phyloP scores from a whole-genome alignment of 2,797 vertebrate genomes.

The Myotis daubentonii region DNA sequence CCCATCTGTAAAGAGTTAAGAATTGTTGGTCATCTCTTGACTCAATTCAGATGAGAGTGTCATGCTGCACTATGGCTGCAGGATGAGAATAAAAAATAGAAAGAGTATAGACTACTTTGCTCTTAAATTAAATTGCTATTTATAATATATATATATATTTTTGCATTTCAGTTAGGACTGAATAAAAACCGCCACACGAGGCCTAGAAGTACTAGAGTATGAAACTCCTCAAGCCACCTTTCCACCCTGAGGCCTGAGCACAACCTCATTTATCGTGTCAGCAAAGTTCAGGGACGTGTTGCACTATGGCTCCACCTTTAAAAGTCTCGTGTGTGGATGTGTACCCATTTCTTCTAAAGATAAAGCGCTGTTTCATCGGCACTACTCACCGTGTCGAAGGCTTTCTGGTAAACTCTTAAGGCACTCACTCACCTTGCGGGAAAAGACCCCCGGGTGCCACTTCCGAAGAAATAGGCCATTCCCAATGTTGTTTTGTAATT shows the following conservation, averaged over 20 bases:
- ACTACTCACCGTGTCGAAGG: not conserved
- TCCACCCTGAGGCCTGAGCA: too few species aligned
- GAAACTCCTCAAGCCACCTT: not conserved
- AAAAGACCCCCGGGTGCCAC: conserved; percentile 27
- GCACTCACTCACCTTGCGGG: not conserved
- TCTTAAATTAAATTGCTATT: conserved; percentile 32
- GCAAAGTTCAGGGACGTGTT: not conserved
- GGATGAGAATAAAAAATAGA: not conserved
- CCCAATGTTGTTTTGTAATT: not conserved
- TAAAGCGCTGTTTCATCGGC: not conserved
- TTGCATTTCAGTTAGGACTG: not conserved
- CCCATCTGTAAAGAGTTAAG: not conserved
- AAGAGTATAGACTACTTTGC: not conserved
- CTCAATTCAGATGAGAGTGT: not conserved
- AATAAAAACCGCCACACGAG: not conserved
- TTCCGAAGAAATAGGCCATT: not conserved
- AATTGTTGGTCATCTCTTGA: not conserved
- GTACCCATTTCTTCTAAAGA: not conserved
- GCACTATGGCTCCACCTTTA: not conserved
- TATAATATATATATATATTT: not conserved
- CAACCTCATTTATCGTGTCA: not conserved
- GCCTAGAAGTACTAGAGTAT: not conserved
- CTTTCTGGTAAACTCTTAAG: conserved; percentile 65
- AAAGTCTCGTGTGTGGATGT: not conserved
- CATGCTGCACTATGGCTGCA: not conserved